These are phyloP conservation scores for Pygmarrhopalites habei DNA, from an alignment of 1,140 invertebrate species.

Conservation along the genomic window DNA sequence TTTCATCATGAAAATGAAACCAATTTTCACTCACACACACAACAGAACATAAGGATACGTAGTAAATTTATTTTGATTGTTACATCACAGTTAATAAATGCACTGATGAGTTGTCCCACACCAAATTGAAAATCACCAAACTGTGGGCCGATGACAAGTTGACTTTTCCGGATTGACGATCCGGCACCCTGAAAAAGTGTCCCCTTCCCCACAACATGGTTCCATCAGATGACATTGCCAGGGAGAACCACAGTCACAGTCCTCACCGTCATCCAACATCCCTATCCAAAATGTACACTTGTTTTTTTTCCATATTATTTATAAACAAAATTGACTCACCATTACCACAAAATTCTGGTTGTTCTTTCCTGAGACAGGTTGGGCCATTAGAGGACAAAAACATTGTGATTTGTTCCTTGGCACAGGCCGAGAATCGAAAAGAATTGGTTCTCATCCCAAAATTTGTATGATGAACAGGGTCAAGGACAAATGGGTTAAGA, in stretches of 20 bases:
- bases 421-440: conserved; percentile 9
- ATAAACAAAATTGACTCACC: too few species aligned
- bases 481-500: conserved; percentile 10
- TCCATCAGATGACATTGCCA: conserved; percentile 13
- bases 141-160: not conserved
- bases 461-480: conserved; percentile 12
- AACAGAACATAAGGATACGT: too few species aligned
- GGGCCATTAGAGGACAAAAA: conserved; percentile 12
- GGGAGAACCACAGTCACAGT: conserved; percentile 24
- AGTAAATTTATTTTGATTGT: too few species aligned
- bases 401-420: conserved; percentile 13
- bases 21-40: too few species aligned
- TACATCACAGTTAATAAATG: too few species aligned
- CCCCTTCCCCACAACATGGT: conserved; percentile 2
- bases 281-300: too few species aligned
- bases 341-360: conserved; percentile 17
- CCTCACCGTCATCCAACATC: conserved; percentile 9
- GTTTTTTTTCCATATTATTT: too few species aligned
- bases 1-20: too few species aligned
- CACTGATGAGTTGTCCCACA: too few species aligned
- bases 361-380: not conserved
- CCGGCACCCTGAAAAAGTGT: not conserved
- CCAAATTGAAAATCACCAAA: too few species aligned
- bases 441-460: conserved; percentile 12
- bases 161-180: not conserved